Percentiles rank a stretch among this genome's conserved stretches.
These are phyloP conservation scores for Pomacea maculata DNA, from an alignment of 1,140 invertebrate species.

Conservation along the genomic window DNA sequence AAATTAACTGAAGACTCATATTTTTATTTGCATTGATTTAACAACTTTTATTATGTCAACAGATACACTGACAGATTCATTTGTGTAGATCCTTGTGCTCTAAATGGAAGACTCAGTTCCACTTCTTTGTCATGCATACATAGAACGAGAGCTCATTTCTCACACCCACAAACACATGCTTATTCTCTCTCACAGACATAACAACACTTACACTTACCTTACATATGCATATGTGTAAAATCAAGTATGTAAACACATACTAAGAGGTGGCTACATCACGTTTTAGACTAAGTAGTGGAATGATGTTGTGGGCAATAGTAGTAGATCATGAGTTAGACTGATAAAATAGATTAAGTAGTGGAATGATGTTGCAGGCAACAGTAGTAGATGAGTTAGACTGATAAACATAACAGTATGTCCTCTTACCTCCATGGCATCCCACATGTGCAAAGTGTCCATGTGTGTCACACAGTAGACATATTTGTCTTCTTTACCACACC, in stretches of 20 bases:
- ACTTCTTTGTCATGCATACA: neutral
- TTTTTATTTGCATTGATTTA: neutral
- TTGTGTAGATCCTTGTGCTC: no score
- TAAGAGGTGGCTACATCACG: no score
- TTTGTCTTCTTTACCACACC: constrained; percentile 44
- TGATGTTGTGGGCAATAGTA: neutral
- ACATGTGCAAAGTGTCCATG: constrained; percentile 51
- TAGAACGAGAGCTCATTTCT: neutral
- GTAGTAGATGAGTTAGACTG: neutral
- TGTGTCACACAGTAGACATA: constrained; percentile 55
- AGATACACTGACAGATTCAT: no score
- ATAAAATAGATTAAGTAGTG: neutral
- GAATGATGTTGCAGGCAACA: neutral
- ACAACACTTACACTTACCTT: neutral
- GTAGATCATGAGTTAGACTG: neutral
- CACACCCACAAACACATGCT: neutral
- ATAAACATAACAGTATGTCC: neutral
- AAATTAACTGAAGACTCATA: neutral
- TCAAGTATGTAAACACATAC: neutral
- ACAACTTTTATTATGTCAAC: no score
- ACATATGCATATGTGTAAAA: neutral
- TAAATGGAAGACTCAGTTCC: no score
- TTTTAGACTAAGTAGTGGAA: no score
- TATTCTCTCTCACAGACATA: neutral
- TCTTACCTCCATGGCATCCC: constrained; percentile 51